Evolutionary conservation across 2,113 vertebrate species (phyloP), one percentile per base, ranked within the genome.

Genomic region (Pachypanchax playfairii): DNA sequence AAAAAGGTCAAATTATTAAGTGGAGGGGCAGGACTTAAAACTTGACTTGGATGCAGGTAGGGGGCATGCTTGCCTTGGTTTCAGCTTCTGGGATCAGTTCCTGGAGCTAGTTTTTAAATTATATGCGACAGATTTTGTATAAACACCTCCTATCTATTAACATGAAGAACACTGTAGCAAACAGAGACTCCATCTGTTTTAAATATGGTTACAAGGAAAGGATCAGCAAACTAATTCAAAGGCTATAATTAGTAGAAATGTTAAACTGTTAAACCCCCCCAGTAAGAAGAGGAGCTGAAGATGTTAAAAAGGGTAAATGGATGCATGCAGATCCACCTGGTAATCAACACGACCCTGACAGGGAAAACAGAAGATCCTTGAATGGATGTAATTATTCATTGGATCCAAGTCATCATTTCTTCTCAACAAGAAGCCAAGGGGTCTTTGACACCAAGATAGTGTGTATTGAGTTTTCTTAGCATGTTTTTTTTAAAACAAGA

Each of bases 251-350:
- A 57, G 52, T 24, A 20, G 51, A 62, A 26, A 18, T n/a, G 2
- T 14, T 21, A 44, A 46, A 36, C 14, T 44, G 6, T 20, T 35
- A 8, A 12, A n/a, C n/a, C 20, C 17, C 22, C 17, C 4, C 42
- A 24, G 28, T 26, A n/a, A 63, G 21, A 49, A 42, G 52, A 49
- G 46, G 7, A 6, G 2, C 42, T 47, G 65, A 76, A 64, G 70
- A 43, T 50, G 36, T 22, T 10, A 12, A 53, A 42, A 49, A 74
- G 63, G 63, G 50, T 60, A 75, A 77, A 64, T 69, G 75, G 77
- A 65, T 73, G 35, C 46, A 58, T 22, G 61, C 42, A 31, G 29
- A 71, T 76, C 81, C 43, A 38, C 39, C 43, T 59, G 47, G 36
- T 31, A 41, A 58, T 51, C 52, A 60, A 42, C 47, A 35, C 43